Evolutionary conservation across 2,113 vertebrate species (phyloP).

Genomic region (Mobula hypostoma): DNA sequence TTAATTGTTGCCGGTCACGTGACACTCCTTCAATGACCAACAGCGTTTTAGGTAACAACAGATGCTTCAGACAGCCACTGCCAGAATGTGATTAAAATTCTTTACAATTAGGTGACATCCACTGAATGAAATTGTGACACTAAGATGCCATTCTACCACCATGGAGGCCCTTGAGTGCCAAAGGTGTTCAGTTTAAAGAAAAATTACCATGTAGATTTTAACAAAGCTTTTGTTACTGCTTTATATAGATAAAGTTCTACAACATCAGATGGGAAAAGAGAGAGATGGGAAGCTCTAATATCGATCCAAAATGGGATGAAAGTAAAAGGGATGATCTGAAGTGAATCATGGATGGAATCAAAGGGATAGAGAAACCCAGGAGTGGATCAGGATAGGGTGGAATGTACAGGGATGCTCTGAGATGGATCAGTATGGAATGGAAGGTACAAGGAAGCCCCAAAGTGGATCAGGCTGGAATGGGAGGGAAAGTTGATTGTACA

Average conservation of each 20-base stretch:
- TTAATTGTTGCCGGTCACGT: too few relatives aligned
- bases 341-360: background rate
- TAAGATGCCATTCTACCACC: too few relatives aligned
- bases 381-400: background rate
- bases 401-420: background rate
- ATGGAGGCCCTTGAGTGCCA: too few relatives aligned
- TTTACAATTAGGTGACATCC: too few relatives aligned
- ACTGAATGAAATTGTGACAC: too few relatives aligned
- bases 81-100: too few relatives aligned
- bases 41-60: too few relatives aligned
- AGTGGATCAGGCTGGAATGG: background rate
- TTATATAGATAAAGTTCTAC: background rate
- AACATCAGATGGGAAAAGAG: background rate
- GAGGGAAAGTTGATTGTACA: background rate
- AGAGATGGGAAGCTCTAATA: background rate
- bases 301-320: background rate
- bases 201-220: background rate
- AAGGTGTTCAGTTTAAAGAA: too few relatives aligned
- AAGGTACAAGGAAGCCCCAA: background rate
- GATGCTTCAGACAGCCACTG: too few relatives aligned
- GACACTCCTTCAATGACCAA: too few relatives aligned
- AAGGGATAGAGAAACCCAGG: background rate
- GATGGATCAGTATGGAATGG: background rate
- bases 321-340: background rate
- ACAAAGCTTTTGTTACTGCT: too few relatives aligned